Base-by-base conservation (phyloP, 2,113 vertebrate genomes). In the Planiliza haematocheilus region DNA sequence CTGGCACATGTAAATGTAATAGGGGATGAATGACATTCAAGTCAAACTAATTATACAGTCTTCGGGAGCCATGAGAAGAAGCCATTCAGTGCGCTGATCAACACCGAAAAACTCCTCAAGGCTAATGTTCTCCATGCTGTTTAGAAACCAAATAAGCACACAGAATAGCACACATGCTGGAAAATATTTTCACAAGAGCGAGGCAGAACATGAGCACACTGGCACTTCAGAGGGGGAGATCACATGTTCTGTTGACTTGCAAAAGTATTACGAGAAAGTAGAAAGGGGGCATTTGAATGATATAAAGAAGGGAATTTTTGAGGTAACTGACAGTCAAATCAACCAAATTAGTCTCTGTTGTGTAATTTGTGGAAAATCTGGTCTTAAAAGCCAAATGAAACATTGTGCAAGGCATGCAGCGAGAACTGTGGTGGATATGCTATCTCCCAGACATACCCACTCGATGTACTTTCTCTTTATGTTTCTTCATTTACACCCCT, bases 41-140 rank as follows among this genome's bases (percentile, higher is more conserved):
- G 75, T 68, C 36, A 36, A 51, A 70, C 51, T 74, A 68, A 89
- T 91, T 91, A 88, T 77, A 65, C 65, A 88, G 84, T 62, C 70
- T 91, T 87, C 85, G 80, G 91, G 64, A 77, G 75, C 43, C 83
- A 91, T 90, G 89, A 93, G 89, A 91, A 85, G 88, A 85, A 92
- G 88, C 66, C 90, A 91, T 91, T 94, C 87, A 91, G 74, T n/a
- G 57, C 76, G 66, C 77, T 56, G 65, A 81, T 81, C 55, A 83
- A 71, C 82, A 74, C 64, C 69, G 82, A 88, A 87, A 30, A 91
- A 92, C 82, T 76, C 65, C 91, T 89, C 70, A 83, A 87, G 88
- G 91, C 89, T 83, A 91, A 92, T 91, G 87, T 90, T 93, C 86
- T 90, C 65, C 78, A 69, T 68, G 83, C 85, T 91, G 86, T 92